Base-by-base conservation (phyloP, 2,888 invertebrate species). In the Dasypogon diadema region DNA sequence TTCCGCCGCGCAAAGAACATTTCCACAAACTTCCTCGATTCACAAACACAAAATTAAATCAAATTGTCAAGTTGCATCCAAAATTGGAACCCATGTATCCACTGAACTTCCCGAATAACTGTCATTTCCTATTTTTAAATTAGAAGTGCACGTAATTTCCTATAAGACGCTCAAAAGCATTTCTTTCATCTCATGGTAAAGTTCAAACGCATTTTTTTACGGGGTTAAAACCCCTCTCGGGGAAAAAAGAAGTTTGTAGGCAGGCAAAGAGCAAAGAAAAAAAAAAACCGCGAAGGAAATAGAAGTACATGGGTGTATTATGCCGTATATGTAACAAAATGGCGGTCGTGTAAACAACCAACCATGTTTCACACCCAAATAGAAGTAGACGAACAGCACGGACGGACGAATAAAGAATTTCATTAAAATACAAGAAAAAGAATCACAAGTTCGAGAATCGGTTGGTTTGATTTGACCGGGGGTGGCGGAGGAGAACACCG, bases 321-420 rank as follows among this genome's bases (percentile, higher is more conserved):
- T 54, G 70, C 70, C 74, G 68, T 74, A 77, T 60, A 74, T 75
- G 55, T 77, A 73, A 78, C 78, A 78, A 78, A 78, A 78, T 78
- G 78, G 78, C 78, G 77, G 78, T 48, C 77, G 76, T 72, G 76
- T 78, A 78, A 77, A 78, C 78, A 77, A 78, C 75, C 74, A 76
- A 76, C 76, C 75, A 75, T 77, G 72, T 70, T 77, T 78, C 78
- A 78, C 78, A 78, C 78, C 78, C 77, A 78, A 78, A 78, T 77
- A 78, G 74, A 76, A 76, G 16, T 51, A 51, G n/a, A 8, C 48
- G 34, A 26, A 22, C 8, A 16, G 18, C 8, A 54, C 34, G 54
- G 18, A 70, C 70, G 70, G 22, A 70, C 6, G 51, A 51, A 51
- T 51, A 16, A 51, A 21, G 51, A 30, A 30, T 42, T 42, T 42